These are phyloP conservation scores for Micoletzkya japonica DNA, from an alignment of 2,888 invertebrate species.

Conservation along the genomic window DNA sequence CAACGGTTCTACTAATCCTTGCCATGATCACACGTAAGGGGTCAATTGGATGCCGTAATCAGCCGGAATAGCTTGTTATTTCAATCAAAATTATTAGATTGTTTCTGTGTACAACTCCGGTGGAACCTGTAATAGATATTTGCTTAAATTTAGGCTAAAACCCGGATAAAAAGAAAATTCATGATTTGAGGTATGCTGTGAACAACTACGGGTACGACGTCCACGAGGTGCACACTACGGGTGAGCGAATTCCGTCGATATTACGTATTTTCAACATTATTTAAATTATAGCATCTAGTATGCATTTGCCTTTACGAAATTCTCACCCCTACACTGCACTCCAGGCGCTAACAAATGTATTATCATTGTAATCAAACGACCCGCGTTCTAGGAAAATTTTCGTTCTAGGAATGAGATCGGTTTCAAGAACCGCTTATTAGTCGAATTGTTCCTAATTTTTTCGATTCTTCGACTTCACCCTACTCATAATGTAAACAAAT, in stretches of 20 bases:
- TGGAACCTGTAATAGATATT: slow-evolving; percentile 8
- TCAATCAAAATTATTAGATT: too few species aligned
- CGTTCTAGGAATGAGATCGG: too few species aligned
- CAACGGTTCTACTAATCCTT: too few species aligned
- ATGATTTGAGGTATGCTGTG: slow-evolving; percentile 25
- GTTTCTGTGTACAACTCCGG: too few species aligned
- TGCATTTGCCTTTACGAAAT: background rate
- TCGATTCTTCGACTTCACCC: background rate
- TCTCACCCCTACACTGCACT: background rate
- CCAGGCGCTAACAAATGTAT: background rate
- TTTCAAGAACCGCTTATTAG: too few species aligned
- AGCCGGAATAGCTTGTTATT: background rate
- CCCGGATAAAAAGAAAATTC: slow-evolving; percentile 10
- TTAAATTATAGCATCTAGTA: background rate
- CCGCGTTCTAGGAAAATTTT: too few species aligned
- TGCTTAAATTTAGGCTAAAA: slow-evolving; percentile 1
- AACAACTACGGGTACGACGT: slow-evolving; percentile 61
- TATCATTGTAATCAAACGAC: too few species aligned
- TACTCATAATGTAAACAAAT: too few species aligned
- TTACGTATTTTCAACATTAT: background rate
- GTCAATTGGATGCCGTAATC: background rate
- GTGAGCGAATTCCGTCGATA: too few species aligned
- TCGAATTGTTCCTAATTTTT: background rate
- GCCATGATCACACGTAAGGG: too few species aligned
- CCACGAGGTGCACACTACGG: slow-evolving; percentile 59